phyloP scores from a whole-genome alignment of 2,113 vertebrate genomes.

The Melanocharis versteri region DNA sequence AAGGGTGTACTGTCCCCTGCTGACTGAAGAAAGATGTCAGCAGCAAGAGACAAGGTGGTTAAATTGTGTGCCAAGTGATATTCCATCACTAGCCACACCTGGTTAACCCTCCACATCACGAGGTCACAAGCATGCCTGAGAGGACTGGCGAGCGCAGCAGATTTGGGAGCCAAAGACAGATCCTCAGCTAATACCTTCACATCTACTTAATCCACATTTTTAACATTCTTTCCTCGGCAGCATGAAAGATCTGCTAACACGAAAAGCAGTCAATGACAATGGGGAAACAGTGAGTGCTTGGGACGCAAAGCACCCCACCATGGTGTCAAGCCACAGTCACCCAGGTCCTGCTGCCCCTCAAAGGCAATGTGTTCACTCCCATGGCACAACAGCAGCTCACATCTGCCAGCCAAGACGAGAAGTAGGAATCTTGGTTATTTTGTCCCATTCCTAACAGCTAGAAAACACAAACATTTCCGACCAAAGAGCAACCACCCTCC shows the following conservation, averaged over 20 bases:
- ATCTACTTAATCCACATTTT: not conserved
- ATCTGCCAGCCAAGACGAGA: not conserved
- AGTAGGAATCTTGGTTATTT: not conserved
- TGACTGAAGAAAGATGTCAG: not conserved
- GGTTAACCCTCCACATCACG: not conserved
- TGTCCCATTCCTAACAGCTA: not conserved
- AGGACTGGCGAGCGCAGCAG: not conserved
- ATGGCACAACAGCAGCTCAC: not conserved
- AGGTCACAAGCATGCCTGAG: not conserved
- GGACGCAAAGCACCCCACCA: accelerated
- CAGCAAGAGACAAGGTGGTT: not conserved
- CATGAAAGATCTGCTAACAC: not conserved
- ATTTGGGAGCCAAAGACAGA: not conserved
- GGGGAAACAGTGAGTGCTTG: not conserved
- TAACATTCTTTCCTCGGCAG: not conserved
- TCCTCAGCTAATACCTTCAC: not conserved
- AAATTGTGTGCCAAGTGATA: not conserved
- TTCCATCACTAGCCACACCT: not conserved
- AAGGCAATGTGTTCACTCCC: accelerated
- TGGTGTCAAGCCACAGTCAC: not conserved
- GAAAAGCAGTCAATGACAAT: not conserved
- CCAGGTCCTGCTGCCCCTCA: not conserved
- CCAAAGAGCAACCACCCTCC: not conserved
- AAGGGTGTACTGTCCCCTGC: not conserved
- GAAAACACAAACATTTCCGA: not conserved